Conservation (phyloP, 2,113 vertebrate species). For the Brachirus orientalis region DNA sequence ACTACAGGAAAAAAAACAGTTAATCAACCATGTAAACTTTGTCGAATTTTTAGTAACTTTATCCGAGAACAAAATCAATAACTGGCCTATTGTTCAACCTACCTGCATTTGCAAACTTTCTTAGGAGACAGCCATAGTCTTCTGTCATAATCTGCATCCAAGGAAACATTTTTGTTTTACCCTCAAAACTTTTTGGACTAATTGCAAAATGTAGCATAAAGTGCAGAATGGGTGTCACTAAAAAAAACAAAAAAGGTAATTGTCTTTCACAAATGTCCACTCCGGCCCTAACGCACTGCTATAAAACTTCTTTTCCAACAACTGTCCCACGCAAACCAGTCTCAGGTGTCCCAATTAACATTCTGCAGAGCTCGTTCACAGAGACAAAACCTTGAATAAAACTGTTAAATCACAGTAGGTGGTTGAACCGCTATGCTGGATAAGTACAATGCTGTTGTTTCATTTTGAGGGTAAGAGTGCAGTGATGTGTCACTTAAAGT, state of each 20-base stretch:
- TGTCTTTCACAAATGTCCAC: slow-evolving; percentile 25
- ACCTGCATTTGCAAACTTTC: too few species aligned
- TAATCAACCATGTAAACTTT: too few species aligned
- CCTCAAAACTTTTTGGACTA: slow-evolving; percentile 12
- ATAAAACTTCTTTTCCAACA: slow-evolving; percentile 25
- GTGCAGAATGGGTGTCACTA: slow-evolving; percentile 40
- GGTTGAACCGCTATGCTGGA: background rate
- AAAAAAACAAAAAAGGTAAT: slow-evolving; percentile 58
- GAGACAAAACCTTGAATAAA: slow-evolving; percentile 47
- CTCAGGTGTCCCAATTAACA: slow-evolving; percentile 42
- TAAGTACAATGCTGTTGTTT: background rate
- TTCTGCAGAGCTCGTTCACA: slow-evolving; percentile 19
- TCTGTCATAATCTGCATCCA: too few species aligned
- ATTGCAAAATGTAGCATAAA: slow-evolving; percentile 45
- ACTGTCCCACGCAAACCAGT: slow-evolving; percentile 23
- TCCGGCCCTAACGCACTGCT: slow-evolving; percentile 37
- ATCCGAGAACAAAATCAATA: too few species aligned
- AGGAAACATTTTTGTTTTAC: too few species aligned
- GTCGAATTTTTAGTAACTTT: too few species aligned
- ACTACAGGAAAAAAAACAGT: too few species aligned
- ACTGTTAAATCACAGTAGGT: slow-evolving; percentile 37
- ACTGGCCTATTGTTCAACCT: too few species aligned
- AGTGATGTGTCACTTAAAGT: slow-evolving; percentile 3
- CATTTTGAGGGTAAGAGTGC: background rate
- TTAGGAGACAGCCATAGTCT: too few species aligned